Evolutionary conservation across 2,888 invertebrate species (phyloP).

Genomic region (Coelopa pilipes): DNA sequence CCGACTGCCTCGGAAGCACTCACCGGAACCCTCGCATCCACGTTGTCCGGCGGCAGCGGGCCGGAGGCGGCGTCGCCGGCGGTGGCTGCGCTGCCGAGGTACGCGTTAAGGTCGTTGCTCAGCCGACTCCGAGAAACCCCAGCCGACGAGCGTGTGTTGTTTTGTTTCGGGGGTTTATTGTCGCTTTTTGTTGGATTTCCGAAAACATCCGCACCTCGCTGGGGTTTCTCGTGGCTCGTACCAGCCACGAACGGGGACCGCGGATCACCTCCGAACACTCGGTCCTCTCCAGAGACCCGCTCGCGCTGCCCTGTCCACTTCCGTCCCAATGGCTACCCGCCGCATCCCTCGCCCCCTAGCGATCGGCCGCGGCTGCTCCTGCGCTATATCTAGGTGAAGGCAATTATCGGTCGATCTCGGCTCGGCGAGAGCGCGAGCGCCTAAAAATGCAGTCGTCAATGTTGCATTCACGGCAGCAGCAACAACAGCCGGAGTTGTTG

Average conservation of each 20-base stretch:
- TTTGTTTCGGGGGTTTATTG: too few species aligned
- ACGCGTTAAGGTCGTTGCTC: not conserved
- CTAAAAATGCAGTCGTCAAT: constrained; percentile 23
- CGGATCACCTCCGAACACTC: too few species aligned
- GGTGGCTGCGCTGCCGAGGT: not conserved
- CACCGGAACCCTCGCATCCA: not conserved
- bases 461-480: not conserved
- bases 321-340: too few species aligned
- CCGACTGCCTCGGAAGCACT: not conserved
- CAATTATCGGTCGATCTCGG: constrained; percentile 21
- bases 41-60: not conserved
- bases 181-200: too few species aligned
- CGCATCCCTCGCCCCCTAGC: not conserved
- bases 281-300: too few species aligned
- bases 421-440: not conserved
- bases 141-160: not conserved
- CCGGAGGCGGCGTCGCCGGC: not conserved
- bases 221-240: too few species aligned
- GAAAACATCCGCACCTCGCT: too few species aligned
- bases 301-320: too few species aligned
- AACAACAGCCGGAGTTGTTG: not conserved
- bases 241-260: too few species aligned
- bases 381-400: constrained; percentile 25
- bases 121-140: not conserved
- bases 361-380: not conserved